phyloP scores from a whole-genome alignment of 2,797 vertebrate genomes.

The Eulemur rubriventer region DNA sequence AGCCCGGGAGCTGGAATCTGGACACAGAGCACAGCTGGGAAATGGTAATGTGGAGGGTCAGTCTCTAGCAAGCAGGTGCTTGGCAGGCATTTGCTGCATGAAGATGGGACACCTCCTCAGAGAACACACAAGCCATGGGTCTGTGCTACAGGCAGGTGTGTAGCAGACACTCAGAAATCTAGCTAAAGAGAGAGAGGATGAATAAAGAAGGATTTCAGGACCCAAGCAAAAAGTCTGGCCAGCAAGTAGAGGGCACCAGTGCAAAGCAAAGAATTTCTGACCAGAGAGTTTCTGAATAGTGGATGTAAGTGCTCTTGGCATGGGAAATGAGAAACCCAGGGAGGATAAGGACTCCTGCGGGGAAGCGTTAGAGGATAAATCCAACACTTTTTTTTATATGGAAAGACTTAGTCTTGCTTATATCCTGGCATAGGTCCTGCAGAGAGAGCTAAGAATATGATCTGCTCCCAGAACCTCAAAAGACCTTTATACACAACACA shows the following conservation, averaged over 20 bases:
- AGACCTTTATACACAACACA: not conserved
- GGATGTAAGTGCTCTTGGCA: not conserved
- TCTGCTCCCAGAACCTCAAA: not conserved
- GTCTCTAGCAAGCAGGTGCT: not conserved
- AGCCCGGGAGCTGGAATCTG: rapidly evolving
- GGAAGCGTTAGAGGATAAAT: not conserved
- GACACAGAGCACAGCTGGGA: not conserved
- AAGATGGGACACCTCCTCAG: not conserved
- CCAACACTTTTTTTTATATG: not conserved
- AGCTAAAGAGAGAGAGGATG: not conserved
- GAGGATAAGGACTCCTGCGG: not conserved
- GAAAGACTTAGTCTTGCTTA: not conserved
- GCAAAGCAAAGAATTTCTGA: conserved; percentile 8
- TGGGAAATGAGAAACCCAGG: not conserved
- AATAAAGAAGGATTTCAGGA: not conserved
- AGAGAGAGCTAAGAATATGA: not conserved
- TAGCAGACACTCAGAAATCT: not conserved
- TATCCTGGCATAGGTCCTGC: not conserved
- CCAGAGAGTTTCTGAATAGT: not conserved
- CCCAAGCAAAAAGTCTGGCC: not conserved
- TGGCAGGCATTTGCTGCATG: not conserved
- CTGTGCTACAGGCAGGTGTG: not conserved
- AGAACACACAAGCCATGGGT: not conserved
- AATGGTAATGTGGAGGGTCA: rapidly evolving
- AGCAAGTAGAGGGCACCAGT: conserved; percentile 12